These are phyloP conservation scores for Brotula barbata DNA, from an alignment of 2,797 vertebrate genomes.

Conservation along the genomic window DNA sequence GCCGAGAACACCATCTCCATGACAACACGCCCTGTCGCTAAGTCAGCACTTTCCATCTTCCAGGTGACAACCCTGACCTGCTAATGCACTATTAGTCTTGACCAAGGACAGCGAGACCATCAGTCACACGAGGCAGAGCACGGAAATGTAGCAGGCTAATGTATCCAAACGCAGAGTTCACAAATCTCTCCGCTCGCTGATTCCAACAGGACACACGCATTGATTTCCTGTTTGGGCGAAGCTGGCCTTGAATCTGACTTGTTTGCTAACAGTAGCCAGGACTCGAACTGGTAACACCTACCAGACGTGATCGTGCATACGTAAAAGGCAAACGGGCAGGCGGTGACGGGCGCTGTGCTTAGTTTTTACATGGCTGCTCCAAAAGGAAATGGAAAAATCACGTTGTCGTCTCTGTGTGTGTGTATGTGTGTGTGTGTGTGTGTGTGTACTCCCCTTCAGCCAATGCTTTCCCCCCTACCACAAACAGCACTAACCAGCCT, in stretches of 20 bases:
- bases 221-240: slow-evolving; percentile 45
- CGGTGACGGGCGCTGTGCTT: too few species aligned
- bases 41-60: slow-evolving; percentile 93
- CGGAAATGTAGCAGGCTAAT: slow-evolving; percentile 29
- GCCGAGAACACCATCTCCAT: slow-evolving; percentile 88
- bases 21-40: slow-evolving; percentile 79
- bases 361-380: too few species aligned
- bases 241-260: background rate
- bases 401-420: too few species aligned
- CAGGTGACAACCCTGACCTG: slow-evolving; percentile 81
- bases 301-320: background rate
- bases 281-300: background rate
- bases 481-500: slow-evolving; percentile 85
- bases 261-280: background rate
- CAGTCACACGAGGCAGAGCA: slow-evolving; percentile 28
- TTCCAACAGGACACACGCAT: slow-evolving; percentile 34
- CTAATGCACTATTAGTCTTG: slow-evolving; percentile 44
- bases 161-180: slow-evolving; percentile 29
- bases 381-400: too few species aligned
- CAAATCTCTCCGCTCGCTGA: slow-evolving; percentile 14
- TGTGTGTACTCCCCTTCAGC: slow-evolving; percentile 64
- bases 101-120: slow-evolving; percentile 34
- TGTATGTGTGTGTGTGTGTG: too few species aligned
- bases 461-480: slow-evolving; percentile 80
- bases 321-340: too few species aligned